Evolutionary conservation across 1,140 invertebrate genomes (phyloP).

Genomic region (Pseudomyrmex concolor): DNA sequence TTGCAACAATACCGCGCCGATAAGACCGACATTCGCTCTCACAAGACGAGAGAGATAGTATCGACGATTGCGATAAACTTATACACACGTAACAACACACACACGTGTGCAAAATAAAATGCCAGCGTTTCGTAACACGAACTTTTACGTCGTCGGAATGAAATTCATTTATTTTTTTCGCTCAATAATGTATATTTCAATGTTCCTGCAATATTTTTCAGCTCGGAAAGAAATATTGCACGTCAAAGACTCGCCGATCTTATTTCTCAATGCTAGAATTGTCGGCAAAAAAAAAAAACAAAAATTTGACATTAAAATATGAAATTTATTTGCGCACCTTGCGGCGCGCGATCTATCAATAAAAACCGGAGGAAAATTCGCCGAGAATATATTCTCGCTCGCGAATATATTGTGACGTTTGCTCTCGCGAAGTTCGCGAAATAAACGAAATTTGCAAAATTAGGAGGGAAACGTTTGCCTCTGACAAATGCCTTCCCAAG

Average conservation of each 20-base stretch:
- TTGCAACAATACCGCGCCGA: constrained; percentile 9
- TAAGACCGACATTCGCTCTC: constrained; percentile 19
- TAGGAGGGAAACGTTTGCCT: constrained; percentile 10
- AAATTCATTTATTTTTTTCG: constrained; percentile 8
- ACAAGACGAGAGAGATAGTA: not conserved
- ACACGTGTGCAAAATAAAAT: not conserved
- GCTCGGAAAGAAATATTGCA: constrained; percentile 6
- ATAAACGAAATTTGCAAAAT: not conserved
- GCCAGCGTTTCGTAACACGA: no score
- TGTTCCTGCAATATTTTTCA: not conserved
- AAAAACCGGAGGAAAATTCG: no score
- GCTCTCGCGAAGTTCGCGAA: not conserved
- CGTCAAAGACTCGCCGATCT: not conserved
- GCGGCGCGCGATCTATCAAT: no score
- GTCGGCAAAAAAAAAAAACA: not conserved
- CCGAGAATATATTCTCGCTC: no score
- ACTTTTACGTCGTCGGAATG: not conserved
- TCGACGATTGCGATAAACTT: not conserved
- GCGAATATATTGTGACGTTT: no score
- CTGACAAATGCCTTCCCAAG: constrained; percentile 11
- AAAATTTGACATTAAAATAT: not conserved
- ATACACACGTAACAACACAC: no score
- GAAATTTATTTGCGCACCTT: not conserved
- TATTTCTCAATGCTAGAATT: not conserved
- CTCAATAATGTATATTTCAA: not conserved